Percentiles rank a stretch among this genome's conserved stretches.
These are phyloP conservation scores for Corvus hawaiiensis DNA, from an alignment of 2,113 vertebrate species.

Conservation along the genomic window DNA sequence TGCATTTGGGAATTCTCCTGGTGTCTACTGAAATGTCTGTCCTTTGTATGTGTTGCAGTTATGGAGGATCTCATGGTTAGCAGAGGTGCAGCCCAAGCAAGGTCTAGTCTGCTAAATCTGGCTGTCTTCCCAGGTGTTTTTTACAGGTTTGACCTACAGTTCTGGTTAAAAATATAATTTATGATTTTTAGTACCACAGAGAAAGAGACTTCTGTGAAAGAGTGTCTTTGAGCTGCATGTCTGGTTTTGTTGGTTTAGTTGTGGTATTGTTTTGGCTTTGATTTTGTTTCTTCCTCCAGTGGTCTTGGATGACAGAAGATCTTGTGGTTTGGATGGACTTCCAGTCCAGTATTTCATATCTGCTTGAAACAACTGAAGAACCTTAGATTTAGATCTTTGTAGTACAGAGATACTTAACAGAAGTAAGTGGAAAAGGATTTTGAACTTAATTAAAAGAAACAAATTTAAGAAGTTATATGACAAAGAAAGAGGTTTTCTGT, in stretches of 20 bases:
- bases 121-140: neutral
- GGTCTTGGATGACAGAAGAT: neutral
- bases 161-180: neutral
- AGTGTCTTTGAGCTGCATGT: neutral
- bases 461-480: neutral
- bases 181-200: neutral
- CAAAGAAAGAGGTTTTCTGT: neutral
- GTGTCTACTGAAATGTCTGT: neutral
- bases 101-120: neutral
- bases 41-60: neutral
- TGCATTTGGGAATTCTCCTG: neutral
- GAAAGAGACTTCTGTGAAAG: neutral
- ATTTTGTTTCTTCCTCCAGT: neutral
- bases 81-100: neutral
- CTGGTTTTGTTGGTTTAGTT: neutral
- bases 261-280: neutral
- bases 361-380: neutral
- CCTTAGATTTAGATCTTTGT: neutral
- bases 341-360: neutral
- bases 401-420: neutral
- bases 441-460: neutral
- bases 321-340: neutral
- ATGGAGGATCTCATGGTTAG: neutral
- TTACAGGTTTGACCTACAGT: neutral
- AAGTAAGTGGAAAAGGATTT: neutral